Evolutionary conservation across 2,113 vertebrate species (phyloP), one percentile per base, ranked within the genome.

Genomic region (Crotophaga sulcirostris): DNA sequence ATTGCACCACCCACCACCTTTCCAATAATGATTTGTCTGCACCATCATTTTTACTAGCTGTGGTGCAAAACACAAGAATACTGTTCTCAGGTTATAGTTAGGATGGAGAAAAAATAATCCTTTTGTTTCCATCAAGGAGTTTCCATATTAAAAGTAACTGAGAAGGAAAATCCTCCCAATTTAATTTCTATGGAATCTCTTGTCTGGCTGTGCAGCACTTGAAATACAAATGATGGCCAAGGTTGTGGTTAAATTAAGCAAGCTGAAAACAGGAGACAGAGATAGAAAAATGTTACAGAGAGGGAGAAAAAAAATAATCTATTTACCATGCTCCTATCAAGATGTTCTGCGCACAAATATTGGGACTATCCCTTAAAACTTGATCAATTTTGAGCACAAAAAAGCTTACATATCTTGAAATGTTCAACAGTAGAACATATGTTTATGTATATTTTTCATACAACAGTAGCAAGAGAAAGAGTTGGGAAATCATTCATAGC

Each of bases 381-480:
- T 36, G 8, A 88, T 52, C 33, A 24, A 23, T 67, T 56, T 52
- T 86, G 23, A 77, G 6, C 51, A 6, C 34, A 76, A 93, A 68
- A 72, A 8, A 4, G 9, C n/a, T 72, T 31, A 44, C 13, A 24
- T 47, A 82, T 51, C n/a, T 58, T 17, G 6, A 89, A 91, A 56
- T 1, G 1, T 7, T 89, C 21, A 13, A 8, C 26, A 17, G 21
- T n/a, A 74, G 38, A 87, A 84, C 17, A 91, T 79, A 63, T 38
- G 17, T 12, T 76, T 90, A 28, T 44, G 54, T 42, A 29, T 55
- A 55, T 49, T 95, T 92, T 96, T 89, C 52, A 88, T 75, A 89
- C 36, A 78, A 83, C 85, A 75, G 93, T 94, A 97, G 92, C 93
- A 92, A 83, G 21, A 84, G 76, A 64, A 94, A 72, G 36, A 86